Conservation (phyloP, 2,888 invertebrate genomes). For the Sepioteuthis lessoniana region DNA sequence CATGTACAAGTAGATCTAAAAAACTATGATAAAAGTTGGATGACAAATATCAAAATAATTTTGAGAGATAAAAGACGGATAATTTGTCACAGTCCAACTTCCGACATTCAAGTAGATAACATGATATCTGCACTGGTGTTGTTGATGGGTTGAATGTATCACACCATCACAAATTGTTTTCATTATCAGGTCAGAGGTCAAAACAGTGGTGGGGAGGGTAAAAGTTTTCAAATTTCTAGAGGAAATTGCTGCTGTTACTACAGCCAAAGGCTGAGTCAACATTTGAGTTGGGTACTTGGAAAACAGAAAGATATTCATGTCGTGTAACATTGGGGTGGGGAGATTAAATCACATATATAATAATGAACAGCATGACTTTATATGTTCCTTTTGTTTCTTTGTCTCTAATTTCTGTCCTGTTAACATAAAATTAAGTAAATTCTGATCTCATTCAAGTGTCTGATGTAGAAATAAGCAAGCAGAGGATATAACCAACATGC, state of each 20-base stretch:
- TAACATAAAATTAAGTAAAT: too few species aligned
- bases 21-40: not conserved
- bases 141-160: not conserved
- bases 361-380: too few species aligned
- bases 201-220: not conserved
- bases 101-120: not conserved
- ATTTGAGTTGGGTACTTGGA: not conserved
- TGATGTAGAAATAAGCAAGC: too few species aligned
- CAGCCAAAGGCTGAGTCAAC: not conserved
- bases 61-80: not conserved
- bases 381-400: too few species aligned
- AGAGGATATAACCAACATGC: too few species aligned
- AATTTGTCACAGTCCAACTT: not conserved
- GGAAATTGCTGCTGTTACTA: not conserved
- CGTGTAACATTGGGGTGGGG: too few species aligned
- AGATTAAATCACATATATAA: too few species aligned
- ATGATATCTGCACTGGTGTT: not conserved
- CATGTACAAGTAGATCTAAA: not conserved
- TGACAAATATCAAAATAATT: not conserved
- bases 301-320: not conserved
- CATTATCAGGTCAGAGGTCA: not conserved
- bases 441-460: too few species aligned
- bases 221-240: not conserved
- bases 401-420: too few species aligned
- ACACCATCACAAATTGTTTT: not conserved